Evolutionary conservation across 2,888 invertebrate genomes (phyloP).

Genomic region (Sinhomidia bicolor): DNA sequence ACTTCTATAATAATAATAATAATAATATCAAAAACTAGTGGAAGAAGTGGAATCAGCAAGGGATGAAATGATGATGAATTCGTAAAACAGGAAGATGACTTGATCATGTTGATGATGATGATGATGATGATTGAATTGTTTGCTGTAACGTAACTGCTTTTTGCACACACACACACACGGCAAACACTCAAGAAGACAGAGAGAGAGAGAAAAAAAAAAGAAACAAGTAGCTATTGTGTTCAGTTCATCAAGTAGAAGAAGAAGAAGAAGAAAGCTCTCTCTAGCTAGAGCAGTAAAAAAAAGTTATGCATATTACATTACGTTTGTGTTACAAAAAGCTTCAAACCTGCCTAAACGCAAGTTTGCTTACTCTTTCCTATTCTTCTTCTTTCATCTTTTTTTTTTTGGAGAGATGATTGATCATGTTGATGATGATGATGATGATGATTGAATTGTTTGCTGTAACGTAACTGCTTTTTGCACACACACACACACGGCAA

Average conservation of each 20-base stretch:
- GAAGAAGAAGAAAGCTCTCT: not conserved
- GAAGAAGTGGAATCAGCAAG: not conserved
- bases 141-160: conserved; percentile 52
- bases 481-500: not conserved
- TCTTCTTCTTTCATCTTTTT: too few relatives aligned
- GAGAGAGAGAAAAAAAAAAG: not conserved
- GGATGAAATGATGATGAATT: conserved; percentile 38
- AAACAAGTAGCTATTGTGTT: too few relatives aligned
- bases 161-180: not conserved
- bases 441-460: conserved; percentile 50
- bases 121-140: conserved; percentile 50
- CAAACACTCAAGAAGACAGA: conserved; percentile 6
- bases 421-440: conserved; percentile 34
- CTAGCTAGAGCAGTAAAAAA: not conserved
- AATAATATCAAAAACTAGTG: too few relatives aligned
- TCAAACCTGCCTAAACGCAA: too few relatives aligned
- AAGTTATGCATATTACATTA: conserved; percentile 1
- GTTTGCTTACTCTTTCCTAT: conserved; percentile 3
- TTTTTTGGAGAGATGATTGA: conserved; percentile 56
- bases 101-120: conserved; percentile 45
- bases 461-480: conserved; percentile 50
- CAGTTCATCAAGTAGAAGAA: not conserved
- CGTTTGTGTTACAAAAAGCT: not conserved
- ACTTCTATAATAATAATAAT: too few relatives aligned
- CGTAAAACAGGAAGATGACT: conserved; percentile 64